Evolutionary conservation across 2,797 vertebrate genomes (phyloP).

Genomic region (Propithecus perrieri): DNA sequence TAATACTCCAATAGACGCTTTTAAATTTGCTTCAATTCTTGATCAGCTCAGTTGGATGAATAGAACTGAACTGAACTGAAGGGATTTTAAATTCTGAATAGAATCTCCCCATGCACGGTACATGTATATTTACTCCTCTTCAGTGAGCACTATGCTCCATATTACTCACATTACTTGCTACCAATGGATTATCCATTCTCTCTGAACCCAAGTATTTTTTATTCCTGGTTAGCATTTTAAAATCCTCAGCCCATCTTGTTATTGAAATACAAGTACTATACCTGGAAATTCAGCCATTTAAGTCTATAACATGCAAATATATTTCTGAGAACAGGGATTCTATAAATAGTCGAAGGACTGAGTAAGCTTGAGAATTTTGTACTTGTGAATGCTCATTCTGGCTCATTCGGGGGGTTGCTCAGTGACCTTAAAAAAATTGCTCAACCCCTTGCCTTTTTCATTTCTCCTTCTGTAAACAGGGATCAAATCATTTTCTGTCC

Average conservation of each 20-base stretch:
- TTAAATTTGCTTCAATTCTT: neutral
- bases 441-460: slow-evolving; percentile 2
- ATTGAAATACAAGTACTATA: neutral
- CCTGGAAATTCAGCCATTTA: neutral
- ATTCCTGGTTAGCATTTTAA: neutral
- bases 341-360: neutral
- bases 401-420: neutral
- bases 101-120: neutral
- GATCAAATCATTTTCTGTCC: slow-evolving; percentile 42
- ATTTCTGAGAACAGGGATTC: neutral
- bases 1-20: neutral
- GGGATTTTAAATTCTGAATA: neutral
- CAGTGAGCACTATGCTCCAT: neutral
- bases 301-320: neutral
- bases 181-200: neutral
- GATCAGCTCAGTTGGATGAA: neutral
- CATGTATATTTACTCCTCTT: neutral
- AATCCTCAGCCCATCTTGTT: neutral
- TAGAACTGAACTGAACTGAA: neutral
- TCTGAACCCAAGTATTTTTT: neutral
- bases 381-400: neutral
- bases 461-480: slow-evolving; percentile 43
- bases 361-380: neutral
- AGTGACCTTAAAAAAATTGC: slow-evolving; percentile 9
- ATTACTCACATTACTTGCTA: neutral